These are phyloP conservation scores for Catagonus wagneri DNA, from an alignment of 2,113 vertebrate species.

Conservation along the genomic window DNA sequence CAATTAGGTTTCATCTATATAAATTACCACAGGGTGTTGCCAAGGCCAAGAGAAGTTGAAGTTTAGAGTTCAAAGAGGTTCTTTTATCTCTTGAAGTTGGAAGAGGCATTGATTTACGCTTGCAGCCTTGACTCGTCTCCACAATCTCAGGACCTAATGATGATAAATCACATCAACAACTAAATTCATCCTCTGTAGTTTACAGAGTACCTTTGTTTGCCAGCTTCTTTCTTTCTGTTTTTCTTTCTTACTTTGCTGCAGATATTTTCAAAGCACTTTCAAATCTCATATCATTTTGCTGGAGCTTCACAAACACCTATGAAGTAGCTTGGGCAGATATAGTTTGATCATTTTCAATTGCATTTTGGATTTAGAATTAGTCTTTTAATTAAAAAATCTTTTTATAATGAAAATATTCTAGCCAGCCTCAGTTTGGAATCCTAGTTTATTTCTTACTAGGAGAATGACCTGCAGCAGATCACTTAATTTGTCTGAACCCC, in stretches of 20 bases:
- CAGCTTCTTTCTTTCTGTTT: neutral
- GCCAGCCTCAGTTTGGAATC: neutral
- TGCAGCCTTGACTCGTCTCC: conserved; percentile 58
- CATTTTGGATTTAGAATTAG: conserved; percentile 25
- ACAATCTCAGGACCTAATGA: conserved; percentile 44
- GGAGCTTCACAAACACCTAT: conserved; percentile 1
- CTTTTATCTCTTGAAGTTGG: conserved; percentile 67
- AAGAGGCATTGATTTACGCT: conserved; percentile 64
- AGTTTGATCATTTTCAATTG: neutral
- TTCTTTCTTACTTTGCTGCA: neutral
- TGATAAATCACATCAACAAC: conserved; percentile 62
- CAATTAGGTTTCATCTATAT: conserved; percentile 65
- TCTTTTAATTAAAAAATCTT: neutral
- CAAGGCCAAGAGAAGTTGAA: conserved; percentile 69
- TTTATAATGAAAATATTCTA: conserved; percentile 36
- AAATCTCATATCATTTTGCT: conserved; percentile 3
- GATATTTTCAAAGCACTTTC: conserved; percentile 38
- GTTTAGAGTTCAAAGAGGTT: conserved; percentile 68
- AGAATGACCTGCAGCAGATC: neutral
- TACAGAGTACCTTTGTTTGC: conserved; percentile 58
- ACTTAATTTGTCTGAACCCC: neutral
- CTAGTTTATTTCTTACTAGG: conserved; percentile 45
- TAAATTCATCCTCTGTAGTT: conserved; percentile 52
- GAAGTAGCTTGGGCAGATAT: conserved; percentile 36
- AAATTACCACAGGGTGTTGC: conserved; percentile 64